Base-by-base conservation (phyloP, 2,113 vertebrate genomes). In the Channa maculata region DNA sequence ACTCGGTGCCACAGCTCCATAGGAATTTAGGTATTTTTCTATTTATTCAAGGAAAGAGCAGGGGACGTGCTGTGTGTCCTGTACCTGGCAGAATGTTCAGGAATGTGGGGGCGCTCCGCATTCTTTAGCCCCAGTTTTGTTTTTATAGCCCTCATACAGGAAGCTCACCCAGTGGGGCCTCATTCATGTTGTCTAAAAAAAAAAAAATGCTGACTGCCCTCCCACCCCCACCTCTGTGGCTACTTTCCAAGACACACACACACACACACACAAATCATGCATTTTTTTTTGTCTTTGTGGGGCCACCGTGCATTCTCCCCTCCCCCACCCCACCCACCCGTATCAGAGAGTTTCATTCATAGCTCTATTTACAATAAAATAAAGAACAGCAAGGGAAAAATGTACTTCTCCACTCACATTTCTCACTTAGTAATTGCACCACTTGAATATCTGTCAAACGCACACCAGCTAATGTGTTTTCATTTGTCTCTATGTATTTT, bases 101-200 rank as follows among this genome's bases (percentile, higher is more conserved):
- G 92, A 93, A 92, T 91, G 85, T 88, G 71, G 85, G 86, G 82
- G 88, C 72, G 41, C 81, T 66, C 46, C 8, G 82, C 77, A 77
- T 85, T 90, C 83, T 92, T 80, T 71, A 85, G 73, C 43, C 66
- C 82, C n/a, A 46, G 76, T 77, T 87, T 90, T 93, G 90, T 94
- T 93, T 94, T 93, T 90, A 89, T 88, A 92, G 89, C 80, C 79
- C 87, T 77, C 86, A 84, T 90, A 91, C 92, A 94, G 93, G 94
- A 95, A 94, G 84, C 91, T 65, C 81, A 48, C 76, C 84, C 83
- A 67, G 71, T 67, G 73, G 90, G 86, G 90, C 89, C 90, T 92
- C 92, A 92, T 91, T 94, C 89, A 92, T 89, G 90, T 84, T 78
- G 88, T 74, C 87, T 90, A 83, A 92, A 90, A 41, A 93, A 94